phyloP scores from a whole-genome alignment of 1,140 invertebrate species.

The Tenebrio molitor region DNA sequence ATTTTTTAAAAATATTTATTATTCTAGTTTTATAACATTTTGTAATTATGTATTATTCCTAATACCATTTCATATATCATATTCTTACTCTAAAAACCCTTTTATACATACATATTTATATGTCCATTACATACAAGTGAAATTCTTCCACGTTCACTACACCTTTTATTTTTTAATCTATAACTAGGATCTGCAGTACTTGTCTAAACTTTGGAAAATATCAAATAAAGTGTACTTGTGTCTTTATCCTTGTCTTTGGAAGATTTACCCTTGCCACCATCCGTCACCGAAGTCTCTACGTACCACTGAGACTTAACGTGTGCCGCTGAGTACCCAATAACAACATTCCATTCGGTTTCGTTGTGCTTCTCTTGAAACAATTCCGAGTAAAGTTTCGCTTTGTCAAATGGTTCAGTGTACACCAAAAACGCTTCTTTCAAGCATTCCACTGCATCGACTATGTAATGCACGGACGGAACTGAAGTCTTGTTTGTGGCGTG shows the following conservation, averaged over 20 bases:
- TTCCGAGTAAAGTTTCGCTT: constrained; percentile 6
- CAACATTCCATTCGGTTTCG: constrained; percentile 25
- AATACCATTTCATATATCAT: no score
- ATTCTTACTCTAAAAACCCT: no score
- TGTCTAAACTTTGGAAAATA: no score
- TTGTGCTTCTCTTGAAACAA: constrained; percentile 25
- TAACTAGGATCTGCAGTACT: no score
- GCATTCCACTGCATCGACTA: constrained; percentile 29
- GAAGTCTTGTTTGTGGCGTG: constrained; percentile 26
- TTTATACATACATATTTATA: no score
- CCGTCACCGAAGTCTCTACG: not conserved
- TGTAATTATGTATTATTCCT: no score
- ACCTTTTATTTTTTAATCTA: no score
- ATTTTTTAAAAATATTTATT: no score
- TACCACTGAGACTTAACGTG: constrained; percentile 13
- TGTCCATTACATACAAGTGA: no score
- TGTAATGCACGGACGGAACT: constrained; percentile 8
- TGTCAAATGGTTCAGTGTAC: not conserved
- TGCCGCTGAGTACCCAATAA: not conserved
- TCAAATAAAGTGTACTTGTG: not conserved
- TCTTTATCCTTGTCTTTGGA: not conserved
- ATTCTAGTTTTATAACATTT: no score
- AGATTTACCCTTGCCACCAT: not conserved
- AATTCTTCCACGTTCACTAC: no score
- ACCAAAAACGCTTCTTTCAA: constrained; percentile 10